Evolutionary conservation across 2,888 invertebrate genomes (phyloP).

Genomic region (Spisula solida): DNA sequence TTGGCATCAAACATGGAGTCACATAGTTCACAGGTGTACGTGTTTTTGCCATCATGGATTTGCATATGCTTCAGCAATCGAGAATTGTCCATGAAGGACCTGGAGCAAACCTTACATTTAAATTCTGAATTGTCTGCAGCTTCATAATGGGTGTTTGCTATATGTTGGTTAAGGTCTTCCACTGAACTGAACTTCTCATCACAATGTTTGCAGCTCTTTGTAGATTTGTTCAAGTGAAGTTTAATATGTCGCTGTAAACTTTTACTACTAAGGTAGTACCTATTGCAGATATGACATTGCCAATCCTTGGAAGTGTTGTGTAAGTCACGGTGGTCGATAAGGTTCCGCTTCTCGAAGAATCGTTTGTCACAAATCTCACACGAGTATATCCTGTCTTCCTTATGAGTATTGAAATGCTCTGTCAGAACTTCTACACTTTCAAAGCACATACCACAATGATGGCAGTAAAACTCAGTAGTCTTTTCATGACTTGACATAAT

Average conservation of each 20-base stretch:
- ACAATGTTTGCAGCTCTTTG: constrained; percentile 57
- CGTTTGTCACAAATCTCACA: constrained; percentile 63
- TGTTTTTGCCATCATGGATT: constrained; percentile 48
- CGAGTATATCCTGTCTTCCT: constrained; percentile 55
- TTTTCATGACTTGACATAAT: constrained; percentile 55
- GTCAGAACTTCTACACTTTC: constrained; percentile 38
- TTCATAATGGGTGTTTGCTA: constrained; percentile 47
- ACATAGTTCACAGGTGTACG: constrained; percentile 55
- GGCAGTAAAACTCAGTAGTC: constrained; percentile 56
- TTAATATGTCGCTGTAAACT: constrained; percentile 65
- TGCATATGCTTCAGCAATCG: constrained; percentile 61
- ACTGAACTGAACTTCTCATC: constrained; percentile 53
- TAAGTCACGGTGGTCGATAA: constrained; percentile 61
- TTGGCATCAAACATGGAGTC: constrained; percentile 41
- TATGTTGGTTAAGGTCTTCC: constrained; percentile 53
- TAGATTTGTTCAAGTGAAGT: constrained; percentile 52
- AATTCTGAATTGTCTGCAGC: constrained; percentile 28
- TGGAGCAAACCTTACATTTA: constrained; percentile 54
- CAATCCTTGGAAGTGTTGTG: constrained; percentile 53
- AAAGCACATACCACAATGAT: constrained; percentile 63
- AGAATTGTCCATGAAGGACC: constrained; percentile 39
- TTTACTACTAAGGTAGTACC: constrained; percentile 58
- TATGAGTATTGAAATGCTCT: constrained; percentile 55
- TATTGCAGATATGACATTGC: constrained; percentile 61
- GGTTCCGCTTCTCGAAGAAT: constrained; percentile 67